Evolutionary conservation across 2,888 invertebrate genomes (phyloP), one percentile per base, ranked within the genome.

Genomic region (Formica aserva): DNA sequence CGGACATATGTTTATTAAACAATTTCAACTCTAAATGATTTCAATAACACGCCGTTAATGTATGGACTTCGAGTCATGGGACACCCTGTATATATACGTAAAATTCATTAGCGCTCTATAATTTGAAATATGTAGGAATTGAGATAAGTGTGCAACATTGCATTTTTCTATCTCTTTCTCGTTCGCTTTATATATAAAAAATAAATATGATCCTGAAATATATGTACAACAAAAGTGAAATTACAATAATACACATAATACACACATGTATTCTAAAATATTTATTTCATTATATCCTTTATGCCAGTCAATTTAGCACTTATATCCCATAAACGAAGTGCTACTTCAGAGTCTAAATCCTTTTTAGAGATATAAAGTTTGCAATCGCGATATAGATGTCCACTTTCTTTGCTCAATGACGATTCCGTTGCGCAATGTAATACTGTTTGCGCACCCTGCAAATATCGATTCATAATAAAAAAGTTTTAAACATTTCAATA

Each of bases 401-500:
- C 98, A 26, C 96, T 96, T 91, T 97, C 96, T 0, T 96, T 96
- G 22, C 95, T 95, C 41, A 96, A 93, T 3, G 92, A 91, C 85
- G 95, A 94, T 85, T 97, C 97, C 0, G 97, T 96, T 0, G 98
- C 97, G 93, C 98, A 97, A 94, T 97, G 97, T 15, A 98, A 95
- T 32, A 97, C 96, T 1, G 98, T 97, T 94, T 98, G 97, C 0
- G 97, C 96, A 63, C 98, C 98, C 97, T 98, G 95, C 62, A 95
- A 87, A 82, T 67, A 85, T 57, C 3, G 5, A 71, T 41, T 45
- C 26, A 48, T 13, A 11, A 52, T 71, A 75, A 15, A 13, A 69
- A 15, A 62, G 2, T 26, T 8, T 35, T 55, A n/a, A 41, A 67
- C 22, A n/a, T 48, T 48, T 13, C 26, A 18, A 22, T 76, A 48